These are phyloP conservation scores for Lycaena phlaeas DNA, from an alignment of 2,888 invertebrate genomes.

Conservation along the genomic window DNA sequence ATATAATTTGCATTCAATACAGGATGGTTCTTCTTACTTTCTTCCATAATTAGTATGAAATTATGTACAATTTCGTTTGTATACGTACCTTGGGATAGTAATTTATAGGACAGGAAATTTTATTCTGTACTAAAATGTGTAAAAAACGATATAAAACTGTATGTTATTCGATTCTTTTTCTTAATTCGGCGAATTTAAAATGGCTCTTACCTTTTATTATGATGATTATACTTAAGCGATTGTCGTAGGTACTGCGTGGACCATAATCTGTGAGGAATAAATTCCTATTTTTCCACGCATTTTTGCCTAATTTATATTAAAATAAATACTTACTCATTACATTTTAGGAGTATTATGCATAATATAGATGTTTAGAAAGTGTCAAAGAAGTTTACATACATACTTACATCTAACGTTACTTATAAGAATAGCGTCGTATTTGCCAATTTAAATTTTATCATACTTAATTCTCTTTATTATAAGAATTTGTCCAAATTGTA, in stretches of 20 bases:
- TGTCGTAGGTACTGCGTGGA: not conserved
- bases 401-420: not conserved
- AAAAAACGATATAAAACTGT: too few relatives aligned
- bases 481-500: constrained; percentile 6
- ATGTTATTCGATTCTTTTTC: too few relatives aligned
- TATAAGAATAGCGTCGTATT: not conserved
- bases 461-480: not conserved
- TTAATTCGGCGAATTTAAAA: too few relatives aligned
- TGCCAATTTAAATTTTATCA: constrained; percentile 4
- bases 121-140: too few relatives aligned
- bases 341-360: not conserved
- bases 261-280: not conserved
- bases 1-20: too few relatives aligned
- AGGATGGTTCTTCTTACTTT: too few relatives aligned
- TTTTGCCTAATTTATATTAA: constrained; percentile 5
- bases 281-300: constrained; percentile 8
- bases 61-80: too few relatives aligned
- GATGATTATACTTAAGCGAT: not conserved
- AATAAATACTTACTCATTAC: too few relatives aligned
- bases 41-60: too few relatives aligned
- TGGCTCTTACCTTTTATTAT: not conserved
- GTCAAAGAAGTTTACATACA: constrained; percentile 2
- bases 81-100: too few relatives aligned
- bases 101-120: too few relatives aligned
- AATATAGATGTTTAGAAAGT: constrained; percentile 4